Evolutionary conservation across 2,888 invertebrate species (phyloP).

Genomic region (Drosophila nr. fundita): DNA sequence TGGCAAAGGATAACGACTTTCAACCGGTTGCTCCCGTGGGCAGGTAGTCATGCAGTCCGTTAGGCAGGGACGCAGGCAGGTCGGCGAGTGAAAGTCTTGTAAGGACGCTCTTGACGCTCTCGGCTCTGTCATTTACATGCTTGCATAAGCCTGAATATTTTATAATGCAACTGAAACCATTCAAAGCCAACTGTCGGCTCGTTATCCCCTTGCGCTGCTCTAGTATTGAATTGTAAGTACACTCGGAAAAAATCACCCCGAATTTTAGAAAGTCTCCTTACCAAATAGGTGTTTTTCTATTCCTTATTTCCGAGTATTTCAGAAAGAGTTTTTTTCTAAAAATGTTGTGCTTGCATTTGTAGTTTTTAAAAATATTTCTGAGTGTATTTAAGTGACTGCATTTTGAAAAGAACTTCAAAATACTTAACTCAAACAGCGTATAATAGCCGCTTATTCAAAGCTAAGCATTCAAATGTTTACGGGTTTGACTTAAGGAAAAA

Average conservation of each 20-base stretch:
- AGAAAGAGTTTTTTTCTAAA: not conserved
- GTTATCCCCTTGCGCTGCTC: conserved; percentile 56
- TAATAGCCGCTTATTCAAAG: conserved; percentile 2
- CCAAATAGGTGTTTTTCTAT: not conserved
- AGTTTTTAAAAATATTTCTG: not conserved
- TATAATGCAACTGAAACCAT: conserved; percentile 47
- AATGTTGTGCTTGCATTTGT: not conserved
- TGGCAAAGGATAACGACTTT: conserved; percentile 42
- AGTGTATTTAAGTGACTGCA: conserved; percentile 55
- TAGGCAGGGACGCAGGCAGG: not conserved
- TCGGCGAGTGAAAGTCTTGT: conserved; percentile 62
- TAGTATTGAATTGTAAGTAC: conserved; percentile 72
- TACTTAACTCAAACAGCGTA: not conserved
- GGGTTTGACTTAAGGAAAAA: not conserved
- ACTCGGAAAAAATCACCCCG: not conserved
- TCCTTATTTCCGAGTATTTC: not conserved
- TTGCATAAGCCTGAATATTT: conserved; percentile 79
- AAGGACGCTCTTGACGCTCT: conserved; percentile 45
- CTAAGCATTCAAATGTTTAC: conserved; percentile 9
- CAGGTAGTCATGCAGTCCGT: conserved; percentile 10
- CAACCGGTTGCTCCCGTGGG: conserved; percentile 72
- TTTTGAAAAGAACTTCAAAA: conserved; percentile 33
- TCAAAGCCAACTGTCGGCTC: conserved; percentile 55
- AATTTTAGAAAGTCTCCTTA: not conserved
- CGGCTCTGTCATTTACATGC: conserved; percentile 73